Conservation (phyloP, 2,113 vertebrate genomes). For the Corynorhinus townsendii region DNA sequence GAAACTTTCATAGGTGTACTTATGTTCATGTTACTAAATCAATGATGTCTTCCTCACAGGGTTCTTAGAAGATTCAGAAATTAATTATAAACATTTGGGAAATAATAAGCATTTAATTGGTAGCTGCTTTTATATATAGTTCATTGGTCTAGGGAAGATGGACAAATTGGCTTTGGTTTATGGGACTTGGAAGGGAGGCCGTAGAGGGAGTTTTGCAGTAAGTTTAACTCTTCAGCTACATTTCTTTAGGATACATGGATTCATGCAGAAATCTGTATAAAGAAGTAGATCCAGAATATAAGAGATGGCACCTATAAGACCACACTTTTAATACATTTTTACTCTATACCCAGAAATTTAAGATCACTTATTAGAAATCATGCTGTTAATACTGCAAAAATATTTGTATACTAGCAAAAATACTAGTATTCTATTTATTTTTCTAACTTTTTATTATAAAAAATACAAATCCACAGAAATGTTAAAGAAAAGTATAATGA, state of each 20-base stretch:
- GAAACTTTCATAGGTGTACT: neutral
- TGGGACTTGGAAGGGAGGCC: neutral
- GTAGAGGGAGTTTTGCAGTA: neutral
- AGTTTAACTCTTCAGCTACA: neutral
- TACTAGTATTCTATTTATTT: neutral
- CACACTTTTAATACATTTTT: neutral
- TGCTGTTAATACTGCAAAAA: neutral
- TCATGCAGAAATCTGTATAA: neutral
- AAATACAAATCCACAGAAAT: neutral
- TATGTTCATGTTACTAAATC: neutral
- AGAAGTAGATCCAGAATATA: neutral
- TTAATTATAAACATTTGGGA: neutral
- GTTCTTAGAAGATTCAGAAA: neutral
- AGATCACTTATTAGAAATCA: neutral
- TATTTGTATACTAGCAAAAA: neutral
- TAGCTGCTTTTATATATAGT: neutral
- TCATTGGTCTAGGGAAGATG: neutral
- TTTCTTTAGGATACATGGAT: neutral
- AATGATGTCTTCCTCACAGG: neutral
- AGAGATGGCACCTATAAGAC: neutral
- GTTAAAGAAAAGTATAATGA: neutral
- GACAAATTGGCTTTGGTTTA: neutral
- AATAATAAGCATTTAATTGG: neutral
- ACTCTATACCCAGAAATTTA: constrained; percentile 7
- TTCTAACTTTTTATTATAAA: neutral